phyloP scores from a whole-genome alignment of 2,888 invertebrate species.

The Synanthedon andrenaeformis region DNA sequence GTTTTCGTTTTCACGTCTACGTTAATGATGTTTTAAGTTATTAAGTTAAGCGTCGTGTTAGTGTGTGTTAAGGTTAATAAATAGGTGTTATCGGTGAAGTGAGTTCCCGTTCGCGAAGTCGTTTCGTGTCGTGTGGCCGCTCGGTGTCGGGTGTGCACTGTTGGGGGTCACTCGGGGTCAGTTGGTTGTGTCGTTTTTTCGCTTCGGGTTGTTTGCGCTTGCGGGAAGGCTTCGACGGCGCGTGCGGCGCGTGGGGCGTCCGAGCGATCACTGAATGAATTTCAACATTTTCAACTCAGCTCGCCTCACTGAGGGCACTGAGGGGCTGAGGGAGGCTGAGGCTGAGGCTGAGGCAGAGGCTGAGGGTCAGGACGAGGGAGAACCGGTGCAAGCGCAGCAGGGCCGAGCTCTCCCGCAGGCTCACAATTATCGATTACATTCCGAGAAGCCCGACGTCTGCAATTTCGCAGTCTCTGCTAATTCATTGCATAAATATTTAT shows the following conservation, averaged over 20 bases:
- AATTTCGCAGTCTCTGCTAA: neutral
- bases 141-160: conserved; percentile 46
- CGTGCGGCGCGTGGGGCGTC: conserved; percentile 42
- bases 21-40: conserved; percentile 31
- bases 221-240: conserved; percentile 16
- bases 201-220: conserved; percentile 8
- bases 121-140: conserved; percentile 55
- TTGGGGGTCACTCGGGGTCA: conserved; percentile 56
- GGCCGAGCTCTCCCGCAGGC: conserved; percentile 24
- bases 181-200: conserved; percentile 27
- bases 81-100: conserved; percentile 23
- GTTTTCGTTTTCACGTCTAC: conserved; percentile 37
- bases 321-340: neutral
- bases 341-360: too few relatives aligned
- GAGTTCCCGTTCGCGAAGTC: conserved; percentile 24
- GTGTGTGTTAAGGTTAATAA: conserved; percentile 11
- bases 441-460: conserved; percentile 26
- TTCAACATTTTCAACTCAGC: conserved; percentile 1
- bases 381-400: neutral
- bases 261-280: conserved; percentile 47
- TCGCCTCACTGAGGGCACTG: conserved; percentile 7
- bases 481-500: too few relatives aligned
- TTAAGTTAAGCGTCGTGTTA: conserved; percentile 35
- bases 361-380: neutral
- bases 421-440: conserved; percentile 29